Evolutionary conservation across 2,113 vertebrate species (phyloP).

Genomic region (Ceyx margarethae): DNA sequence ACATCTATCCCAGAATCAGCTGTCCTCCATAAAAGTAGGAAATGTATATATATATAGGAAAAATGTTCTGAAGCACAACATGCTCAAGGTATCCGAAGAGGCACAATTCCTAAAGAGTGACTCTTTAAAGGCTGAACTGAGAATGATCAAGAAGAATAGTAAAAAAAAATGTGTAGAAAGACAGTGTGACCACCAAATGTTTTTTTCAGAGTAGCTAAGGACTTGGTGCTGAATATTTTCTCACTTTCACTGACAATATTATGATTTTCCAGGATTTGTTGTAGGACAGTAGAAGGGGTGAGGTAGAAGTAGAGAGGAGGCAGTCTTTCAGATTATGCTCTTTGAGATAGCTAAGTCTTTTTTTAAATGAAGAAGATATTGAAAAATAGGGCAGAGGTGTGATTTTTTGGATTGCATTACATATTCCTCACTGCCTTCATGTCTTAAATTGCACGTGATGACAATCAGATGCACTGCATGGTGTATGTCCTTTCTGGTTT

Average conservation of each 20-base stretch:
- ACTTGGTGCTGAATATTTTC: background rate
- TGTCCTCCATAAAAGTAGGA: background rate
- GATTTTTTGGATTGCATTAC: background rate
- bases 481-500: fast-evolving
- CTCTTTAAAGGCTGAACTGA: background rate
- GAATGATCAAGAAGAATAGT: background rate
- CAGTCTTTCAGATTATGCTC: background rate
- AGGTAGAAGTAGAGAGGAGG: fast-evolving
- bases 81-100: background rate
- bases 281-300: background rate
- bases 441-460: background rate
- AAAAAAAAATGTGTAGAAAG: background rate
- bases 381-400: background rate
- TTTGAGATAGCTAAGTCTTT: background rate
- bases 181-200: fast-evolving
- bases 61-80: background rate
- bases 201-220: background rate
- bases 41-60: background rate
- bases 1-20: background rate
- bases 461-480: background rate
- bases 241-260: background rate
- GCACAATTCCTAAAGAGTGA: background rate
- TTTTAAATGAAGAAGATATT: background rate
- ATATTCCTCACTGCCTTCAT: background rate
- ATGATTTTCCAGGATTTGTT: background rate